Evolutionary conservation across 2,113 vertebrate genomes (phyloP).

Genomic region (Xiphorhynchus elegans): DNA sequence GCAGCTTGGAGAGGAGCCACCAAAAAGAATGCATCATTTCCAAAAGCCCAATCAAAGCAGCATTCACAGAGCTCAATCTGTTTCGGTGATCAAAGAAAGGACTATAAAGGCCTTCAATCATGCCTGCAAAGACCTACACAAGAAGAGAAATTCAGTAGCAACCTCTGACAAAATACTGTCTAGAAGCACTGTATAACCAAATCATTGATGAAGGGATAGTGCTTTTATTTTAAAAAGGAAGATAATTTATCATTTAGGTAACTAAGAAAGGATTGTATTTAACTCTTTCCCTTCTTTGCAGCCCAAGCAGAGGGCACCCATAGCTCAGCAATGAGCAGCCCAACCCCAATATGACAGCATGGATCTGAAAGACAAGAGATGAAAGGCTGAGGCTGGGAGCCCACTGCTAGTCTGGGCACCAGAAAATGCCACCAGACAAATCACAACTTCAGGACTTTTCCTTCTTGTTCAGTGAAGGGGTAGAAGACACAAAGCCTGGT

Average conservation of each 20-base stretch:
- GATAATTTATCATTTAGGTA: not conserved
- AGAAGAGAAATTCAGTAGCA: not conserved
- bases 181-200: not conserved
- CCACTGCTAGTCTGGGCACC: not conserved
- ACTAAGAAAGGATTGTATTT: not conserved
- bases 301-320: not conserved
- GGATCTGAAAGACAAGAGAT: not conserved
- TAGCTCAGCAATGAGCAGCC: not conserved
- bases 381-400: not conserved
- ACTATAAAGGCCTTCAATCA: not conserved
- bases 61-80: not conserved
- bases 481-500: not conserved
- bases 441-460: not conserved
- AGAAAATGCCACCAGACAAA: not conserved
- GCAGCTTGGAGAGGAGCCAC: not conserved
- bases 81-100: not conserved
- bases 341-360: rapidly evolving
- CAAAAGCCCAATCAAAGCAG: not conserved
- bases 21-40: not conserved
- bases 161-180: not conserved
- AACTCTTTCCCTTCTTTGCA: not conserved
- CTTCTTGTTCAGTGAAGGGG: not conserved
- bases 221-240: not conserved
- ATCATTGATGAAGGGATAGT: not conserved
- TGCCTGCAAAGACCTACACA: not conserved